Evolutionary conservation across 2,888 invertebrate genomes (phyloP).

Genomic region (Dastarcus helophoroides): DNA sequence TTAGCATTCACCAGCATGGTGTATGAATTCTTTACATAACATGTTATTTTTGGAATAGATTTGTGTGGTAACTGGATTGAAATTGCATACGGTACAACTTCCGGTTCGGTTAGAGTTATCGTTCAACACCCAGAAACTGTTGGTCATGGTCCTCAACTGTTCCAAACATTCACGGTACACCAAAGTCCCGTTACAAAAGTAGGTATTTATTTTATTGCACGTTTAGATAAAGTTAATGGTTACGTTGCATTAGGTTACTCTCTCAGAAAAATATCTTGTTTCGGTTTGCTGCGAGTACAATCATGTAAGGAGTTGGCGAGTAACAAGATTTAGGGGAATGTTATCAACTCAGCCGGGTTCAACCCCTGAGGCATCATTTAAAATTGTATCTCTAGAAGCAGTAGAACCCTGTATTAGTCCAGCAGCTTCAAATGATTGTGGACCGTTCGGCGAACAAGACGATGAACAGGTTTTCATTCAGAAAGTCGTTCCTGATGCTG

Average conservation of each 20-base stretch:
- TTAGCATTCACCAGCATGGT: too few species aligned
- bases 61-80: slow-evolving; percentile 99
- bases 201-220: too few species aligned
- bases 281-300: slow-evolving; percentile 97
- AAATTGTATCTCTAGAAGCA: slow-evolving; percentile 73
- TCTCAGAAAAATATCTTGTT: slow-evolving; percentile 90
- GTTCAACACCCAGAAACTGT: slow-evolving; percentile 99
- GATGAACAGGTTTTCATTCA: slow-evolving; percentile 97
- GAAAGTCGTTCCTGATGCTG: slow-evolving; percentile 94
- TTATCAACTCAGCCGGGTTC: slow-evolving; percentile 98
- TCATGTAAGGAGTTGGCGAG: slow-evolving; percentile 94
- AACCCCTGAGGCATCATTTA: slow-evolving; percentile 93
- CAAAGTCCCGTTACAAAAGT: slow-evolving; percentile 92
- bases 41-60: slow-evolving; percentile 42
- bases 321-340: slow-evolving; percentile 95
- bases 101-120: slow-evolving; percentile 91
- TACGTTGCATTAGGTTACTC: slow-evolving; percentile 57
- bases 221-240: too few species aligned
- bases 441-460: slow-evolving; percentile 96
- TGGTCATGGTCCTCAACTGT: slow-evolving; percentile 94
- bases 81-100: slow-evolving; percentile 95
- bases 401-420: slow-evolving; percentile 55
- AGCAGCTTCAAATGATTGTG: slow-evolving; percentile 55
- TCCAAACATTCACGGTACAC: slow-evolving; percentile 96
- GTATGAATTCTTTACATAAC: neutral